Base-by-base conservation (phyloP, 1,140 invertebrate species). In the Hydropsyche tenuis region DNA sequence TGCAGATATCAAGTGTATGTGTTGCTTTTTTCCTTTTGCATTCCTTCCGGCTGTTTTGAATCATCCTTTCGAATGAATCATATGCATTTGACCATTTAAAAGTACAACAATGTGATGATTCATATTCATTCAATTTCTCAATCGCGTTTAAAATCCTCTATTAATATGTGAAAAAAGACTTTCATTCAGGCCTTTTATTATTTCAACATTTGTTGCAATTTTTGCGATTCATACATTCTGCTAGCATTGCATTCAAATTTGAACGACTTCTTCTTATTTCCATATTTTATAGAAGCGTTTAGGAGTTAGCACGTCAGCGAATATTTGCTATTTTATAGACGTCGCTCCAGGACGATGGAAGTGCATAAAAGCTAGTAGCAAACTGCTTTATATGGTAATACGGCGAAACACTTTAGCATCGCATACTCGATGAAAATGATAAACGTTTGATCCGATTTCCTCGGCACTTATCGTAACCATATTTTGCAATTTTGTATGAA, bases 311-410 rank as follows among this genome's bases (percentile, higher is more conserved):
- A 53, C 48, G 48, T 53, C 48, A 20, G 48, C 48, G 48, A 18
- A 20, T 53, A 53, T 53, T 20, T 53, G 48, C 9, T 18, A 53
- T 53, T 53, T 53, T 53, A 53, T 53, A 53, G 48, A 16, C 48
- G 4, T 20, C 48, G 48, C 20, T 53, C 20, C 48, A 53, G 48
- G 48, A 20, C n/a, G 48, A 53, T 53, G 48, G 30, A 53, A 53
- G 48, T 53, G 48, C 48, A 53, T 53, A 53, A 53, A 53, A 53
- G 48, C 48, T 20, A 53, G 48, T 53, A 20, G 48, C 48, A 53
- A 53, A 53, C 48, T 53, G 48, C 48, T 53, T 53, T 53, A 53
- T 53, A 53, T 53, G 48, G 48, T 53, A 53, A 53, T 53, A 53
- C 48, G 48, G 48, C 48, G 48, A 53, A 53, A 53, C 48, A 53